Percentiles rank a stretch among this genome's conserved stretches.
These are phyloP conservation scores for Turritopsis dohrnii DNA, from an alignment of 30 jellyfish, hydroid and myxozoan species.

Conservation along the genomic window DNA sequence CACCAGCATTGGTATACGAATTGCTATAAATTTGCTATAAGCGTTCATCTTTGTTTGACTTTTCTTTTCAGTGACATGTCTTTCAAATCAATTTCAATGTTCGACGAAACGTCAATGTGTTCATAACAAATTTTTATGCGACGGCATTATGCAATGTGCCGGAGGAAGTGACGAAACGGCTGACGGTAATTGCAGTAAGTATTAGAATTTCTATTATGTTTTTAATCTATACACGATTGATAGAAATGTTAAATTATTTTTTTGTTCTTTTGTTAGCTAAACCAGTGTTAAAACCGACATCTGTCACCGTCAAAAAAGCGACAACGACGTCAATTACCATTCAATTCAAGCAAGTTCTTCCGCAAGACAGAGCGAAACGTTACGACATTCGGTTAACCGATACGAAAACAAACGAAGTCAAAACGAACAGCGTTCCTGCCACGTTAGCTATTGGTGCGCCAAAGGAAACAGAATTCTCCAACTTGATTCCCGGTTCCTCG, in stretches of 20 bases:
- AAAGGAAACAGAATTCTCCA: not conserved
- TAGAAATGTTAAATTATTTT: too few relatives aligned
- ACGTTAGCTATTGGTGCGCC: not conserved
- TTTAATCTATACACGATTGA: not conserved
- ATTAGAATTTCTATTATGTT: too few relatives aligned
- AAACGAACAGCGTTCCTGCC: not conserved
- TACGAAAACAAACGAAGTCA: too few relatives aligned
- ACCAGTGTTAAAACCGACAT: not conserved
- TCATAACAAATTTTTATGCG: not conserved
- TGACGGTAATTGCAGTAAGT: conserved; percentile 12
- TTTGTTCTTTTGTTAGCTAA: not conserved
- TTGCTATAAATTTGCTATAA: too few relatives aligned
- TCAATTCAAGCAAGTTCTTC: not conserved
- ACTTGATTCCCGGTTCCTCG: not conserved
- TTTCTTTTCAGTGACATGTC: conserved; percentile 2
- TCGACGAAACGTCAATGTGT: not conserved
- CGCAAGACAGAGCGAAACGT: not conserved
- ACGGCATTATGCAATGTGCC: conserved; percentile 10
- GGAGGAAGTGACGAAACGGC: conserved; percentile 1
- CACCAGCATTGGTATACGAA: too few relatives aligned
- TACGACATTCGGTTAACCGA: conserved; percentile 6
- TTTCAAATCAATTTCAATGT: not conserved
- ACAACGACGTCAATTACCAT: not conserved
- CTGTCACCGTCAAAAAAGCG: not conserved
- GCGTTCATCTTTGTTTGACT: not conserved